A percentile compares a stretch with the other conserved stretches of the same genome.
Evolutionary conservation across 2,888 invertebrate species (phyloP).

Genomic region (Lutraria lutraria): DNA sequence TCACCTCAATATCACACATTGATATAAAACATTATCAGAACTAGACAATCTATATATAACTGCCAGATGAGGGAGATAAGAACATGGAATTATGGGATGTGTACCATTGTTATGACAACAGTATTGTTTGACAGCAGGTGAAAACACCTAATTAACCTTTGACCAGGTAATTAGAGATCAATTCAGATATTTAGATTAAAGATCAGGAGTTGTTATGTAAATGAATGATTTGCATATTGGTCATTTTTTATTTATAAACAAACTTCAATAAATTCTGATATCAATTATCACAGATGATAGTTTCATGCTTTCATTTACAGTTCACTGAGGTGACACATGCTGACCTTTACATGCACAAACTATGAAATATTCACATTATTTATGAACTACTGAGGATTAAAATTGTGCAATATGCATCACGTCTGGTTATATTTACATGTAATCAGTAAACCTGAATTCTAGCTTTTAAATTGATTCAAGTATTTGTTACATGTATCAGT

Average conservation of each 20-base stretch:
- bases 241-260: background rate
- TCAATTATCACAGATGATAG: background rate
- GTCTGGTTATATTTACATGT: background rate
- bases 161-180: constrained; percentile 1
- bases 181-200: background rate
- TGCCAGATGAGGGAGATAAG: background rate
- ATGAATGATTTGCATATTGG: constrained; percentile 9
- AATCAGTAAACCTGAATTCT: background rate
- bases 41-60: background rate
- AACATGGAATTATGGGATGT: background rate
- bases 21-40: background rate
- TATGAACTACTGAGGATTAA: background rate
- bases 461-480: background rate
- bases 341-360: background rate
- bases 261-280: background rate
- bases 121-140: constrained; percentile 10
- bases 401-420: background rate
- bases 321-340: background rate
- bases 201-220: background rate
- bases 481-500: background rate
- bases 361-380: background rate
- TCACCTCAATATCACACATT: background rate
- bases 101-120: background rate
- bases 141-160: background rate
- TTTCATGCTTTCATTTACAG: background rate